Evolutionary conservation across 1,140 invertebrate genomes (phyloP).

Genomic region (Anoplolepis gracilipes): DNA sequence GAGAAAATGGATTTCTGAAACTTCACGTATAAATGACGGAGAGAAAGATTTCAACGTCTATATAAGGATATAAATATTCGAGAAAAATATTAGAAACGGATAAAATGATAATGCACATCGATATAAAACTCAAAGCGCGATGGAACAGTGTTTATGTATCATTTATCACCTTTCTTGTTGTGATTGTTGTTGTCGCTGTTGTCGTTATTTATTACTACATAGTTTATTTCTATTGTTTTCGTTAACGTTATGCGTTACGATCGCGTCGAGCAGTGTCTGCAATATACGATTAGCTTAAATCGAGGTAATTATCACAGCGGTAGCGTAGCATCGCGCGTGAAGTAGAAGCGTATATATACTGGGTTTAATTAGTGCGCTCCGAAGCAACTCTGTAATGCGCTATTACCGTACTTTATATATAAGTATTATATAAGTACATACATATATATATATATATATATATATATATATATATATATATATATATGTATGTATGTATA

Average conservation of each 20-base stretch:
- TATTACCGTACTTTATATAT: conserved; percentile 17
- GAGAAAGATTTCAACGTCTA: background rate
- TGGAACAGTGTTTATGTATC: background rate
- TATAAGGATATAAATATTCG: background rate
- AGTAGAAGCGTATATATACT: conserved; percentile 22
- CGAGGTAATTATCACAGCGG: conserved; percentile 49
- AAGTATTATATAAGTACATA: background rate
- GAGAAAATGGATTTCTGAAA: background rate
- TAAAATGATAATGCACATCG: background rate
- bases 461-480: conserved; percentile 25
- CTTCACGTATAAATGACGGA: background rate
- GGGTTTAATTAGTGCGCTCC: conserved; percentile 41
- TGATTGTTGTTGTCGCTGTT: conserved; percentile 71
- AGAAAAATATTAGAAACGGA: background rate
- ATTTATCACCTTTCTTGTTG: conserved; percentile 38
- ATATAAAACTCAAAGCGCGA: conserved; percentile 11
- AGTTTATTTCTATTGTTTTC: conserved; percentile 33
- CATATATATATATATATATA: conserved; percentile 14
- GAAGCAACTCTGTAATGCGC: conserved; percentile 12
- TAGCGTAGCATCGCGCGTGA: conserved; percentile 42
- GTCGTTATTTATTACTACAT: conserved; percentile 29
- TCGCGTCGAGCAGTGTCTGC: conserved; percentile 42
- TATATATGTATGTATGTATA: conserved; percentile 2
- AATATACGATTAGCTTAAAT: conserved; percentile 47
- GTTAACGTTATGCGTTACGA: conserved; percentile 36